These are phyloP conservation scores for Glareola pratincola DNA, from an alignment of 2,113 vertebrate species.

Conservation along the genomic window DNA sequence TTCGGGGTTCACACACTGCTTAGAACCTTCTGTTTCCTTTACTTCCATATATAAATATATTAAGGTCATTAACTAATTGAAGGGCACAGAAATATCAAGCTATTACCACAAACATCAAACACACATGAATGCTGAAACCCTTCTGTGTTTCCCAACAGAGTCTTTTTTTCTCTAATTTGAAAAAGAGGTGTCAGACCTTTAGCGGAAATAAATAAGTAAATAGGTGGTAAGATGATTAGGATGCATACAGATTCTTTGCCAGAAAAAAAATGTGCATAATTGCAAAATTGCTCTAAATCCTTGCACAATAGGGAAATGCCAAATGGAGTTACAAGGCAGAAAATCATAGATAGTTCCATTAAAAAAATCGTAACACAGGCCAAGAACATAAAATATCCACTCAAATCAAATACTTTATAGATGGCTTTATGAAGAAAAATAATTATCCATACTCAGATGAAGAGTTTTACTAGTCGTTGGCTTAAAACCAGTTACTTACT, in stretches of 20 bases:
- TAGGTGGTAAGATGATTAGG: neutral
- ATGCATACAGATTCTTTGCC: neutral
- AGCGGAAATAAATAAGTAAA: neutral
- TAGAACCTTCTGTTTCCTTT: neutral
- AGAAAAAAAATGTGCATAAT: neutral
- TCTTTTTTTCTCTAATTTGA: neutral
- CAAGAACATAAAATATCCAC: neutral
- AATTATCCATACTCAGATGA: neutral
- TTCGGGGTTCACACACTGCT: neutral
- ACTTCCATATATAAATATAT: conserved; percentile 24
- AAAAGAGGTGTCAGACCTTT: neutral
- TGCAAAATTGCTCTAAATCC: neutral
- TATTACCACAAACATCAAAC: conserved; percentile 47
- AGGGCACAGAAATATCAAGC: conserved; percentile 15
- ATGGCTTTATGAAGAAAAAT: neutral
- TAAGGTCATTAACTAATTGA: conserved; percentile 48
- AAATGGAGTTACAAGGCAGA: neutral
- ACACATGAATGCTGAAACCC: neutral
- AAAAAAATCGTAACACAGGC: neutral
- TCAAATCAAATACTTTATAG: neutral
- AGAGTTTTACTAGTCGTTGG: neutral
- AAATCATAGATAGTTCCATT: neutral
- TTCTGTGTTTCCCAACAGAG: neutral
- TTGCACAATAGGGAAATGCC: neutral
- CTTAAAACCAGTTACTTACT: neutral